Conservation (phyloP, 1,140 invertebrate species). For the Copidosoma floridanum region DNA sequence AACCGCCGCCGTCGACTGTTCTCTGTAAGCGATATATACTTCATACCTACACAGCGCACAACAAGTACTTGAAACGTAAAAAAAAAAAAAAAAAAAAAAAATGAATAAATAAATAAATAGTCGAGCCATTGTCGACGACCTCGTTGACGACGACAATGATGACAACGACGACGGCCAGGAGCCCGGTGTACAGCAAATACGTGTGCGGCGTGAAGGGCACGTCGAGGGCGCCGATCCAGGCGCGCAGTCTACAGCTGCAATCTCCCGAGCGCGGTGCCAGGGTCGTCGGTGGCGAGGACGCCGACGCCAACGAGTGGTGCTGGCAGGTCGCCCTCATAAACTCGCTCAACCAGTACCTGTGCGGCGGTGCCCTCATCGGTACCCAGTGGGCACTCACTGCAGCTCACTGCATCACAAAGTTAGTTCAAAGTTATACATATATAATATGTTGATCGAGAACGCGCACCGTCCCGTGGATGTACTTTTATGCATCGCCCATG, state of each 20-base stretch:
- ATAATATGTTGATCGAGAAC: neutral
- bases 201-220: constrained; percentile 87
- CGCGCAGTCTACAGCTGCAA: constrained; percentile 51
- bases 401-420: constrained; percentile 95
- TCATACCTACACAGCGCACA: neutral
- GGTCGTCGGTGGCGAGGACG: constrained; percentile 89
- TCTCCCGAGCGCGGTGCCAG: constrained; percentile 58
- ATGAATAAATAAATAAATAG: neutral
- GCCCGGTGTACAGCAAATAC: constrained; percentile 81
- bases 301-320: constrained; percentile 88
- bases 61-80: neutral
- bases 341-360: constrained; percentile 91
- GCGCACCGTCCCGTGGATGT: too few relatives aligned
- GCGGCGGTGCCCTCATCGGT: constrained; percentile 90
- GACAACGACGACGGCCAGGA: constrained; percentile 62
- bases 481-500: too few relatives aligned
- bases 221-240: constrained; percentile 55
- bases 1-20: constrained; percentile 40
- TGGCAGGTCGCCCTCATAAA: constrained; percentile 95
- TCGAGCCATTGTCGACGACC: constrained; percentile 28
- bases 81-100: too few relatives aligned
- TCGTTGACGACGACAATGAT: constrained; percentile 40
- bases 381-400: constrained; percentile 94
- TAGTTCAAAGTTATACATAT: neutral
- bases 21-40: constrained; percentile 39